These are phyloP conservation scores for Ptychodera flava DNA, from an alignment of 35 echinoderm and acorn worm species.

Conservation along the genomic window DNA sequence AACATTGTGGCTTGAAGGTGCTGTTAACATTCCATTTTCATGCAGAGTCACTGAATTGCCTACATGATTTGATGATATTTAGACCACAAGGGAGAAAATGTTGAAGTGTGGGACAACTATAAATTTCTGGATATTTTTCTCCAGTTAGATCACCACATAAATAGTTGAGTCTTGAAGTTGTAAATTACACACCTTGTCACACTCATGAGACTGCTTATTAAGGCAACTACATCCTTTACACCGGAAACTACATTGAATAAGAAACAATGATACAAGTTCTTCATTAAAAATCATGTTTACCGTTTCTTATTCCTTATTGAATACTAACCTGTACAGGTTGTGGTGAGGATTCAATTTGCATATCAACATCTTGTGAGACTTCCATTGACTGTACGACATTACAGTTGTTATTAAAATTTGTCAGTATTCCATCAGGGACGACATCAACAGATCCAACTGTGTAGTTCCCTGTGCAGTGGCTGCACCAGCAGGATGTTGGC, in stretches of 20 bases:
- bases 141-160: too few species aligned
- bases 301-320: neutral
- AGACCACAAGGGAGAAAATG: too few species aligned
- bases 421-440: neutral
- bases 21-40: too few species aligned
- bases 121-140: too few species aligned
- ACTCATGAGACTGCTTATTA: too few species aligned
- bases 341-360: neutral
- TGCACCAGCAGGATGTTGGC: neutral
- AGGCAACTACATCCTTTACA: too few species aligned
- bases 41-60: too few species aligned
- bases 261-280: neutral
- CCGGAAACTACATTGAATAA: neutral
- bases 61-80: too few species aligned
- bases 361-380: neutral
- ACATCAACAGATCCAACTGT: neutral
- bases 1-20: too few species aligned
- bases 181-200: too few species aligned
- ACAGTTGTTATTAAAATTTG: neutral
- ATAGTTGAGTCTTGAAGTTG: too few species aligned
- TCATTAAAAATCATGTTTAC: neutral
- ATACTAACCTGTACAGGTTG: neutral
- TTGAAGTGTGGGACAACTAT: too few species aligned
- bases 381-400: neutral
- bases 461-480: neutral